Conservation (phyloP, 2,888 invertebrate genomes). For the Isoperla grammatica region DNA sequence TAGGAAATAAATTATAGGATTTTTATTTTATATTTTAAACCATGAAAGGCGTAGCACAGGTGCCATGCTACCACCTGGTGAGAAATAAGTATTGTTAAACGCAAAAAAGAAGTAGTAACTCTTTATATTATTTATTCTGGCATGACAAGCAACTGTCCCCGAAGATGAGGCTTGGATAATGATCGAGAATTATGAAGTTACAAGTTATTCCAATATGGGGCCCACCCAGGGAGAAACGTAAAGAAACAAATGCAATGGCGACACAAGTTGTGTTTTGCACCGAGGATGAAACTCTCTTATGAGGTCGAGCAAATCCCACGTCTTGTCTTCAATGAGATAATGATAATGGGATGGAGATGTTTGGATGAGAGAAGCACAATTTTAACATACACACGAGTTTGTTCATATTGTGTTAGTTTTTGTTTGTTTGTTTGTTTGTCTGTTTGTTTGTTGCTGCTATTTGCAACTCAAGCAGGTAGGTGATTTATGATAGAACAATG, state of each 20-base stretch:
- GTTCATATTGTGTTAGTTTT: too few species aligned
- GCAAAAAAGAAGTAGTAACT: constrained; percentile 5
- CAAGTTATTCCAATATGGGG: constrained; percentile 20
- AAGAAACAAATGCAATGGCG: neutral
- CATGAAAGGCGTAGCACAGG: constrained; percentile 22
- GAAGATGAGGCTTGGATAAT: constrained; percentile 3
- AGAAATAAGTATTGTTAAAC: constrained; percentile 19
- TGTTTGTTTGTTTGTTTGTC: too few species aligned
- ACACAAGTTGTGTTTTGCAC: neutral
- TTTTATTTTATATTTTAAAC: constrained; percentile 19
- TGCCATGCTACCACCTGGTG: constrained; percentile 19
- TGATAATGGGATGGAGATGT: too few species aligned
- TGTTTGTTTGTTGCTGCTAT: too few species aligned
- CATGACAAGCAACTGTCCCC: constrained; percentile 5
- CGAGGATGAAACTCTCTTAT: too few species aligned
- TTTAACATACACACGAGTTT: too few species aligned
- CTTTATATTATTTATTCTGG: constrained; percentile 21
- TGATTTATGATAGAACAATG: too few species aligned
- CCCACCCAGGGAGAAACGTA: constrained; percentile 12
- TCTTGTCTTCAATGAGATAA: too few species aligned
- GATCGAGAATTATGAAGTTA: constrained; percentile 14
- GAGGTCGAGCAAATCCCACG: too few species aligned
- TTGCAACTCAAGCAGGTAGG: too few species aligned
- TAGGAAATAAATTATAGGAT: constrained; percentile 27
- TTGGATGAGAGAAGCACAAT: too few species aligned